Evolutionary conservation across 2,888 invertebrate species (phyloP).

Genomic region (Scaptomyza polygonia): DNA sequence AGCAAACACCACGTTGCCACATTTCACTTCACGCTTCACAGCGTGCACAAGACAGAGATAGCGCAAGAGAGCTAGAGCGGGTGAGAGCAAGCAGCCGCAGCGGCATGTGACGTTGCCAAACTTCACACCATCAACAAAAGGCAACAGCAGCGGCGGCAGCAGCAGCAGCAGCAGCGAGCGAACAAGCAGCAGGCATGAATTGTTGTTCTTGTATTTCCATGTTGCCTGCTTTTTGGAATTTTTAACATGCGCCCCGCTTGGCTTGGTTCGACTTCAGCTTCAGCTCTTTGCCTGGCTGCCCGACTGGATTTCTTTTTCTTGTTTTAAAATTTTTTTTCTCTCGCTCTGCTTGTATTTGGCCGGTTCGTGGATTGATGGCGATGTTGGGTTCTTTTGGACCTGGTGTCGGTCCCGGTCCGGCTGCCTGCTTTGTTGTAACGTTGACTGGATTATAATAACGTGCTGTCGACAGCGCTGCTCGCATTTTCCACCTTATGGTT

Average conservation of each 20-base stretch:
- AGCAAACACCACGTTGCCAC: slow-evolving; percentile 72
- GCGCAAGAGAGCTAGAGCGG: slow-evolving; percentile 17
- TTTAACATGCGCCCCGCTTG: slow-evolving; percentile 73
- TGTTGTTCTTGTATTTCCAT: slow-evolving; percentile 78
- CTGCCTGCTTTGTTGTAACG: slow-evolving; percentile 41
- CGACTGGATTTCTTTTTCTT: slow-evolving; percentile 40
- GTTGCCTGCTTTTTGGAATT: slow-evolving; percentile 69
- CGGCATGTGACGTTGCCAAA: slow-evolving; percentile 9
- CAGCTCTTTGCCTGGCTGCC: slow-evolving; percentile 22
- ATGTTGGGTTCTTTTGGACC: slow-evolving; percentile 56
- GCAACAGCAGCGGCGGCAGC: slow-evolving; percentile 18
- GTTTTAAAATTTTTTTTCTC: background rate
- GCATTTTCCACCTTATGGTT: slow-evolving; percentile 70
- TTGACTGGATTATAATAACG: slow-evolving; percentile 77
- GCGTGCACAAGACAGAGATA: slow-evolving; percentile 31
- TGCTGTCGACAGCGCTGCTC: slow-evolving; percentile 62
- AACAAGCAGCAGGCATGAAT: slow-evolving; percentile 58
- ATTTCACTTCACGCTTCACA: slow-evolving; percentile 54
- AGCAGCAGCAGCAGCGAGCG: slow-evolving; percentile 36
- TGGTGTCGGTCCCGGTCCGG: slow-evolving; percentile 43
- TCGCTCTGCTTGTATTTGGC: slow-evolving; percentile 35
- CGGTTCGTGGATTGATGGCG: slow-evolving; percentile 63
- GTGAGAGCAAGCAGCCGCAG: slow-evolving; percentile 25
- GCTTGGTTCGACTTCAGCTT: slow-evolving; percentile 38
- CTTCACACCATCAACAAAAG: slow-evolving; percentile 52